phyloP scores from a whole-genome alignment of 2,888 invertebrate species.

The Cheiracanthium punctorium region DNA sequence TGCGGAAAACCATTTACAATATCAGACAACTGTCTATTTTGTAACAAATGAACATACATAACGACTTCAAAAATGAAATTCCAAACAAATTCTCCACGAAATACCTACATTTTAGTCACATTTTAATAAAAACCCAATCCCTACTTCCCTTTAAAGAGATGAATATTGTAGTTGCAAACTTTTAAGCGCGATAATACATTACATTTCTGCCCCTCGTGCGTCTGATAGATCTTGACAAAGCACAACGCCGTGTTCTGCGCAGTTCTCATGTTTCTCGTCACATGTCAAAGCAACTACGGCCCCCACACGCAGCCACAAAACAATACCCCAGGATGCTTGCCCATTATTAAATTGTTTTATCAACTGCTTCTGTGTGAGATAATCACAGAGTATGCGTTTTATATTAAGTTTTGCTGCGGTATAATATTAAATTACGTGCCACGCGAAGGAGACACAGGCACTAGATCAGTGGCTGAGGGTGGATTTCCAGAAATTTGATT shows the following conservation, averaged over 20 bases:
- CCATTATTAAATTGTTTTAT: slow-evolving; percentile 56
- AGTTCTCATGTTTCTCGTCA: slow-evolving; percentile 60
- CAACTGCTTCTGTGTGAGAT: slow-evolving; percentile 27
- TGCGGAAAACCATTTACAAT: too few species aligned
- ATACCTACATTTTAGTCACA: too few species aligned
- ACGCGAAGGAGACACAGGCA: slow-evolving; percentile 11
- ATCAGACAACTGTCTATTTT: too few species aligned
- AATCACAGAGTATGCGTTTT: slow-evolving; percentile 5
- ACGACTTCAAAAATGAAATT: too few species aligned
- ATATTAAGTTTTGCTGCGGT: not conserved
- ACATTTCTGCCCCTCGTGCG: not conserved
- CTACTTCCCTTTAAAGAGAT: not conserved
- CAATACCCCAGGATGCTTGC: not conserved
- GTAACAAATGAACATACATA: too few species aligned
- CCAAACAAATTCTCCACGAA: too few species aligned
- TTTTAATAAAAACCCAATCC: too few species aligned
- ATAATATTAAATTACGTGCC: slow-evolving; percentile 32
- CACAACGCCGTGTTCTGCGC: slow-evolving; percentile 19
- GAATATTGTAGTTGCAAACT: not conserved
- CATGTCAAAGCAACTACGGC: slow-evolving; percentile 31
- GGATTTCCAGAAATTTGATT: not conserved
- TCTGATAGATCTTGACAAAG: slow-evolving; percentile 24
- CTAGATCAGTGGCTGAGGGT: not conserved
- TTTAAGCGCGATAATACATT: slow-evolving; percentile 11
- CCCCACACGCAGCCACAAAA: slow-evolving; percentile 16